Conservation (phyloP, 2,113 vertebrate genomes). For the Nettapus auritus region DNA sequence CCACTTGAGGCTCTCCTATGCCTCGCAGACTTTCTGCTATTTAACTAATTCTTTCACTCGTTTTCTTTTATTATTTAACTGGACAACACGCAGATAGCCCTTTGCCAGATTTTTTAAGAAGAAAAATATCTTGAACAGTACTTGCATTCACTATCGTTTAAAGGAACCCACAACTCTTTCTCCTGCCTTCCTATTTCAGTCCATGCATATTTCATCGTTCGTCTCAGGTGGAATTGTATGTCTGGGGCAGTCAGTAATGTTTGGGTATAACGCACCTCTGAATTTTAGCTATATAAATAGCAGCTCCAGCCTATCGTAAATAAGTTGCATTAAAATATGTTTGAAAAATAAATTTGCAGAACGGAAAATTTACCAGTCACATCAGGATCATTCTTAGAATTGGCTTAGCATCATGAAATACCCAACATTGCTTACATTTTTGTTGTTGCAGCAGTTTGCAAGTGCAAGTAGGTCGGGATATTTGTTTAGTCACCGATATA, state of each 20-base stretch:
- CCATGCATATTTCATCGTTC: background rate
- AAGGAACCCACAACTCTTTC: background rate
- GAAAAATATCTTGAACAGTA: background rate
- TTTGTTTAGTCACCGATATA: background rate
- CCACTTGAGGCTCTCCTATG: constrained; percentile 67
- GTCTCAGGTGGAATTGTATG: constrained; percentile 45
- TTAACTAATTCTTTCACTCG: constrained; percentile 68
- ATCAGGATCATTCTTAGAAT: background rate
- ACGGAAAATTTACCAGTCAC: background rate
- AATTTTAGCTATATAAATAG: background rate
- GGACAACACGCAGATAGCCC: background rate
- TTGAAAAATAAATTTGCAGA: constrained; percentile 6
- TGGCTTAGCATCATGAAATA: background rate
- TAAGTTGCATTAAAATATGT: background rate
- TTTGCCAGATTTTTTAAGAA: constrained; percentile 37
- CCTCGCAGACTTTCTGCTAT: constrained; percentile 66
- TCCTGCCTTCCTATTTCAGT: background rate
- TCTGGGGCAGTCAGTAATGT: background rate
- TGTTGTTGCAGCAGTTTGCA: background rate
- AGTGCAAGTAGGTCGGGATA: background rate
- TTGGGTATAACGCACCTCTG: background rate
- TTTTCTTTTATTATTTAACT: constrained; percentile 50
- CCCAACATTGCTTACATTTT: background rate
- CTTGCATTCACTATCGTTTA: background rate
- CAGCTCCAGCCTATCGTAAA: background rate